These are phyloP conservation scores for Drosophila suboccidentalis DNA, from an alignment of 2,888 invertebrate species.

Conservation along the genomic window DNA sequence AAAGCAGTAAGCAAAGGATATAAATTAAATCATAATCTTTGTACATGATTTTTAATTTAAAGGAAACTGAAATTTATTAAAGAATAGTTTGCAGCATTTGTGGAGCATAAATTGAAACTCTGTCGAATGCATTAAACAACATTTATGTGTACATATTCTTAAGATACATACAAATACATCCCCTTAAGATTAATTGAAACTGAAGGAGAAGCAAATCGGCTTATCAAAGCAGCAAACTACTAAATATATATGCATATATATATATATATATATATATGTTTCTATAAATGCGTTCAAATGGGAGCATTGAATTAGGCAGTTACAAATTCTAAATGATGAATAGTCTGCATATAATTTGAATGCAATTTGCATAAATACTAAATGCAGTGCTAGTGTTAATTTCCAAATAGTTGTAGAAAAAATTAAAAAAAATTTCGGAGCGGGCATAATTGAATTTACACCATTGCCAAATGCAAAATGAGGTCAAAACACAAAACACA, in stretches of 20 bases:
- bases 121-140: neutral
- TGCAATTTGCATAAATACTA: conserved; percentile 34
- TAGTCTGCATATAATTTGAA: conserved; percentile 34
- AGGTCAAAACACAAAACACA: conserved; percentile 59
- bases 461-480: conserved; percentile 43
- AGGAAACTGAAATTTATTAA: neutral
- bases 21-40: no score
- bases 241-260: neutral
- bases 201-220: conserved; percentile 33
- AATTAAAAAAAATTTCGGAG: conserved; percentile 9
- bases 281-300: conserved; percentile 18
- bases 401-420: conserved; percentile 1
- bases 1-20: no score
- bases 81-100: neutral
- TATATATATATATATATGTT: no score
- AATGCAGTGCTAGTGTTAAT: conserved; percentile 29
- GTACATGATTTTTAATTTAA: no score
- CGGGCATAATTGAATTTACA: conserved; percentile 44
- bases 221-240: conserved; percentile 21
- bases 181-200: conserved; percentile 1
- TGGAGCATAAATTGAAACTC: neutral
- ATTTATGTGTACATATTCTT: conserved; percentile 6
- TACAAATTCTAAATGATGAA: conserved; percentile 24
- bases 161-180: neutral
- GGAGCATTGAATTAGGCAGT: conserved; percentile 5